phyloP scores from a whole-genome alignment of 2,888 invertebrate genomes.

The Ectemnius cavifrons region DNA sequence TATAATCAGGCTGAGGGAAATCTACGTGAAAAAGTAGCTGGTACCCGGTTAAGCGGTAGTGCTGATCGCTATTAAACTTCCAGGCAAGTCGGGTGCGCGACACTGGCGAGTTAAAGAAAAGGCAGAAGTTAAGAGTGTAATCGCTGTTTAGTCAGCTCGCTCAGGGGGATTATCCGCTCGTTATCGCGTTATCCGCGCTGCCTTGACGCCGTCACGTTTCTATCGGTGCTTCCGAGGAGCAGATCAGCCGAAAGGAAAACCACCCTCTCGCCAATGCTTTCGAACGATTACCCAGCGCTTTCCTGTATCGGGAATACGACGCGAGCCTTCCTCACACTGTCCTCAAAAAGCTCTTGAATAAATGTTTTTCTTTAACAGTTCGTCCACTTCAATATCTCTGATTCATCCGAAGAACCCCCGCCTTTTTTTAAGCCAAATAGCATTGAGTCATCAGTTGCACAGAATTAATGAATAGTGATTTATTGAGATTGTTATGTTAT shows the following conservation, averaged over 20 bases:
- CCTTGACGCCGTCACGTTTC: conserved; percentile 54
- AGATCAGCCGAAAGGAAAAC: conserved; percentile 53
- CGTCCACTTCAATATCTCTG: no score
- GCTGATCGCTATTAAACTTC: conserved; percentile 51
- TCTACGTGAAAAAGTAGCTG: conserved; percentile 8
- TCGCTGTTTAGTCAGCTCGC: conserved; percentile 63
- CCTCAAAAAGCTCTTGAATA: no score
- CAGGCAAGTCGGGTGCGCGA: conserved; percentile 20
- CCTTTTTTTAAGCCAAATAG: no score
- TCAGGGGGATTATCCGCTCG: conserved; percentile 58
- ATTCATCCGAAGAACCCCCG: no score
- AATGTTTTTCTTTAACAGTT: no score
- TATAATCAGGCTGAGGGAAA: not conserved
- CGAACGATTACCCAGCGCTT: conserved; percentile 25
- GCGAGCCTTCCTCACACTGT: no score
- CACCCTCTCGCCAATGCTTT: conserved; percentile 23
- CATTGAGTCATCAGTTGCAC: no score
- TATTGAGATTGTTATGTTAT: no score
- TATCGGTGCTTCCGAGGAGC: conserved; percentile 40
- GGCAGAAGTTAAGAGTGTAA: conserved; percentile 59
- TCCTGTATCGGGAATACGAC: not conserved
- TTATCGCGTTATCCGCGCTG: conserved; percentile 58
- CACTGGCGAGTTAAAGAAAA: conserved; percentile 47
- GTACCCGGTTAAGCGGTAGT: conserved; percentile 13
- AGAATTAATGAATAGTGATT: no score